phyloP scores from a whole-genome alignment of 2,797 vertebrate genomes.

The Chelmon rostratus region DNA sequence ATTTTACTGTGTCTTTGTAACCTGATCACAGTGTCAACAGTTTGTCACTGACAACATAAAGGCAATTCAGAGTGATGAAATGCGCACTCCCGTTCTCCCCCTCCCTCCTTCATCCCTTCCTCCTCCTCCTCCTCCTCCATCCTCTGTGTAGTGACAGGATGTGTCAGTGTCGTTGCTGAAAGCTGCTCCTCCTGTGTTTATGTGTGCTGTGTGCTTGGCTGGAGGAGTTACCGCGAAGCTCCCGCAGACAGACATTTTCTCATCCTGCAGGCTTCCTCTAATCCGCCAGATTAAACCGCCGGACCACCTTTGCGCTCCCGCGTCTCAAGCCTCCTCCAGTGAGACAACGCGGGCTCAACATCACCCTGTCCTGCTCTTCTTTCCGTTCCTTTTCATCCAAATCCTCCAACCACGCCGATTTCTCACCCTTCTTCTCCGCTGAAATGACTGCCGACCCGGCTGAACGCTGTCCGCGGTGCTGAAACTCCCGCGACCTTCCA shows the following conservation, averaged over 20 bases:
- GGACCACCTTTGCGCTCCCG: slow-evolving; percentile 30
- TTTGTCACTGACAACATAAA: slow-evolving; percentile 1
- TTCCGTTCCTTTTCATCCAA: background rate
- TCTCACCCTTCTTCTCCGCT: background rate
- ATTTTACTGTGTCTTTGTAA: slow-evolving; percentile 5
- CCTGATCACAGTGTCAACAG: slow-evolving; percentile 53
- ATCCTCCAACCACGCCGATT: background rate
- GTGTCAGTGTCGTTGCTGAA: slow-evolving; percentile 39
- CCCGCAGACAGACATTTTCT: slow-evolving; percentile 57
- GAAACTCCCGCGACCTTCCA: slow-evolving; percentile 42
- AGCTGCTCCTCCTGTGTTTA: slow-evolving; percentile 17
- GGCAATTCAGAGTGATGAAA: slow-evolving; percentile 24
- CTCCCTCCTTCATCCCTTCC: slow-evolving; percentile 9
- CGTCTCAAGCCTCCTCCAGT: background rate
- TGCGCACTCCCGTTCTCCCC: background rate
- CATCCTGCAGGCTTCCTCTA: slow-evolving; percentile 12
- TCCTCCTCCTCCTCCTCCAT: slow-evolving; percentile 34
- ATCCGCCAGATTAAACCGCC: slow-evolving; percentile 20
- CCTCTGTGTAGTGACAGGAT: slow-evolving; percentile 52
- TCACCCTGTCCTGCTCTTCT: background rate
- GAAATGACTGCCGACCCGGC: background rate
- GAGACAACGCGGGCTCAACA: background rate
- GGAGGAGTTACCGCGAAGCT: slow-evolving; percentile 47
- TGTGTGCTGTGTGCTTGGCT: slow-evolving; percentile 21
- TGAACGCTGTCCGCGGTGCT: slow-evolving; percentile 29